Percentiles rank a stretch among this genome's conserved stretches.
phyloP scores from a whole-genome alignment of 2,888 invertebrate species.

The Cerastis rubricosa region DNA sequence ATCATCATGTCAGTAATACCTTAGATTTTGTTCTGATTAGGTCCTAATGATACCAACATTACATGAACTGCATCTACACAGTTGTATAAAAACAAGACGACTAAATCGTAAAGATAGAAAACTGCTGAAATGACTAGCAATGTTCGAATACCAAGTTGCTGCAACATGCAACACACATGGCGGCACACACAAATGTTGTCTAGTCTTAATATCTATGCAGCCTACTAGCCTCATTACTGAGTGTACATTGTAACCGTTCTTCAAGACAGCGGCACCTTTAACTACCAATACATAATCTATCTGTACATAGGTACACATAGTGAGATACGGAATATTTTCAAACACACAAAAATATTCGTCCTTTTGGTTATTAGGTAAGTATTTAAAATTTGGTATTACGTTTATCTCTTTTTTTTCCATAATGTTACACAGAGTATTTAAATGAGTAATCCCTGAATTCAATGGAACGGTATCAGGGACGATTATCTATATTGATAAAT shows the following conservation, averaged over 20 bases:
- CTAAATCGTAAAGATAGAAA: constrained; percentile 15
- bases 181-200: constrained; percentile 1
- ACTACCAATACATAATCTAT: constrained; percentile 18
- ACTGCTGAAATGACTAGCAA: constrained; percentile 21
- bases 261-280: constrained; percentile 21
- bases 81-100: constrained; percentile 33
- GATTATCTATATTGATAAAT: constrained; percentile 55
- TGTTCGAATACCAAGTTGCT: constrained; percentile 27
- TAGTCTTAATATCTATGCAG: constrained; percentile 24
- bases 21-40: constrained; percentile 22
- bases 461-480: constrained; percentile 46
- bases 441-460: constrained; percentile 50
- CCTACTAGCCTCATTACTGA: constrained; percentile 56
- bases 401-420: constrained; percentile 45
- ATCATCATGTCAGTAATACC: not conserved
- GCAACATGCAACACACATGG: constrained; percentile 22
- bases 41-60: constrained; percentile 15
- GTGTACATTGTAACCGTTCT: constrained; percentile 32
- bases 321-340: constrained; percentile 25
- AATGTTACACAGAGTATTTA: constrained; percentile 11
- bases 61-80: constrained; percentile 7
- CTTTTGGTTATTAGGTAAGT: constrained; percentile 6
- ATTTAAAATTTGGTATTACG: constrained; percentile 27
- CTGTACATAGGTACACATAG: not conserved
- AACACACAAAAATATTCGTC: not conserved